Conservation (phyloP, 2,113 vertebrate species). For the Chionodraco myersi region DNA sequence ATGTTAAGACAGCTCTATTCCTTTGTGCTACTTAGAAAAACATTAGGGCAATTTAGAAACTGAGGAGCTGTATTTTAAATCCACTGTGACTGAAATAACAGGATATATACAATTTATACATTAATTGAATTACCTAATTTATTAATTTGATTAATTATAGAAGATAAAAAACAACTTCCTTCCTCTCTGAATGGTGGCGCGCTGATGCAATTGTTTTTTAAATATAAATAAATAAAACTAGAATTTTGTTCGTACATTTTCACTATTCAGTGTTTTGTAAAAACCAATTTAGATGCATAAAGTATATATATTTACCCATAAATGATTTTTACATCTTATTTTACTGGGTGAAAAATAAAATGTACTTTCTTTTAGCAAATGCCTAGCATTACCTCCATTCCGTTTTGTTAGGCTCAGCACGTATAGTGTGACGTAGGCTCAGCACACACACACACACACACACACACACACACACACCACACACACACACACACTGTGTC, state of each 20-base stretch:
- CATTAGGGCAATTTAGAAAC: conserved; percentile 37
- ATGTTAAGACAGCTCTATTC: conserved; percentile 47
- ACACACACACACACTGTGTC: conserved; percentile 46
- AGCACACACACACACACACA: not conserved
- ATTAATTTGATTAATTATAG: not conserved
- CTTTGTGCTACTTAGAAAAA: conserved; percentile 58
- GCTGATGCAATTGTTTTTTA: not conserved
- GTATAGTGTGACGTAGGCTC: conserved; percentile 37
- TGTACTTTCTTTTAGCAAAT: conserved; percentile 2
- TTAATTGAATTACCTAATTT: not conserved
- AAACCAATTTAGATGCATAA: conserved; percentile 1
- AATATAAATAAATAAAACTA: not conserved
- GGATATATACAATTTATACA: not conserved
- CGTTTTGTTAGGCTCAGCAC: conserved; percentile 50
- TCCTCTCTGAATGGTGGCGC: not conserved
- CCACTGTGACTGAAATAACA: conserved; percentile 13
- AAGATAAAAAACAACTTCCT: not conserved
- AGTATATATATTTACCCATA: not conserved
- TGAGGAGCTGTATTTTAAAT: conserved; percentile 22
- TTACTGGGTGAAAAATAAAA: not conserved
- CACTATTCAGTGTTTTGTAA: not conserved
- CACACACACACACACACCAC: not conserved
- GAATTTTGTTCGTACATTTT: not conserved
- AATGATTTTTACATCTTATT: not conserved
- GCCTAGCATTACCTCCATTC: conserved; percentile 33